Percentiles rank a stretch among this genome's conserved stretches.
phyloP scores from a whole-genome alignment of 2,888 invertebrate species.

The Dynastes maya region DNA sequence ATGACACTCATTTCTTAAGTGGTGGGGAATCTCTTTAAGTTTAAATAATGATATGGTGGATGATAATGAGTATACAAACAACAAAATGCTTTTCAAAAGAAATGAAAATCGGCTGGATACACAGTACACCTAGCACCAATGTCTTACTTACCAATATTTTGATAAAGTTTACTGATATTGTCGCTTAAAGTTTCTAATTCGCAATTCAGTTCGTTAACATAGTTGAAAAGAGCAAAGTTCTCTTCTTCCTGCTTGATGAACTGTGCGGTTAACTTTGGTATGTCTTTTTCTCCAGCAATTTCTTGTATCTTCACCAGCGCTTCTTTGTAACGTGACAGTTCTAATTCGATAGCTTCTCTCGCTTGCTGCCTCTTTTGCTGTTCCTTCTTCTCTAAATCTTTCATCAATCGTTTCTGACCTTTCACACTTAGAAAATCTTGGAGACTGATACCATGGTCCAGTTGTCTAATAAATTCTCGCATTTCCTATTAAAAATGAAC shows the following conservation, averaged over 20 bases:
- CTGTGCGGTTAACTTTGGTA: constrained; percentile 80
- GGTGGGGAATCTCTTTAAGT: too few species aligned
- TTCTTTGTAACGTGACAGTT: constrained; percentile 81
- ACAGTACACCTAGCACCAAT: too few species aligned
- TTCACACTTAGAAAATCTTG: constrained; percentile 90
- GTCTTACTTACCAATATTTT: constrained; percentile 75
- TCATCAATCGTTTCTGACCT: constrained; percentile 83
- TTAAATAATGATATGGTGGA: too few species aligned
- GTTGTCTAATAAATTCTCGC: constrained; percentile 87
- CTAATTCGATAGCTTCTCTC: constrained; percentile 79
- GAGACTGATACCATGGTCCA: constrained; percentile 89
- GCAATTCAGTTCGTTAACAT: constrained; percentile 91
- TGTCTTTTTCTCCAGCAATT: constrained; percentile 77
- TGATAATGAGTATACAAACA: too few species aligned
- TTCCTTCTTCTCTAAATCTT: constrained; percentile 83
- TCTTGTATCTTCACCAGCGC: constrained; percentile 81
- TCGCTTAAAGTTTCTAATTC: constrained; percentile 84
- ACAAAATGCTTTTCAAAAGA: too few species aligned
- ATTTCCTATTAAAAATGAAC: constrained; percentile 78
- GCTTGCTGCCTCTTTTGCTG: constrained; percentile 80
- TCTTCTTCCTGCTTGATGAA: constrained; percentile 91
- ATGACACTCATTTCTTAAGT: too few species aligned
- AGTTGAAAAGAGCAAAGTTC: constrained; percentile 93
- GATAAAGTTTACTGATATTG: constrained; percentile 76
- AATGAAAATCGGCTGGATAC: too few species aligned